phyloP scores from a whole-genome alignment of 2,113 vertebrate species.

The Trogon melanurus region DNA sequence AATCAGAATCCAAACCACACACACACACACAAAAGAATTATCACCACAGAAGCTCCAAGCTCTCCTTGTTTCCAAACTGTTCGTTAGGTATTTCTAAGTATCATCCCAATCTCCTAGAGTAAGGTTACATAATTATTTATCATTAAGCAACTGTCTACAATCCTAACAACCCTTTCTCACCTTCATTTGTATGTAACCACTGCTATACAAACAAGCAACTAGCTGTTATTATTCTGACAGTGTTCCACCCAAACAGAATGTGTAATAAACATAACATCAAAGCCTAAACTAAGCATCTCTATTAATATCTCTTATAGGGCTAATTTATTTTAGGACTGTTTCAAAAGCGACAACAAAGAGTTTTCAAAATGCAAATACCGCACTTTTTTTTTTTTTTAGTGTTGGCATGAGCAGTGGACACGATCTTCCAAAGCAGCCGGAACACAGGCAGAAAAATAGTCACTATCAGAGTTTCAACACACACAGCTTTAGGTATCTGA shows the following conservation, averaged over 20 bases:
- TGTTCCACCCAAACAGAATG: neutral
- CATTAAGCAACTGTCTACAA: neutral
- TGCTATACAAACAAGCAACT: neutral
- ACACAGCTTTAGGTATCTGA: neutral
- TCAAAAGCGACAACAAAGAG: neutral
- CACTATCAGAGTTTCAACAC: neutral
- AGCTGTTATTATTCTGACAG: neutral
- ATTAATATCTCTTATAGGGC: neutral
- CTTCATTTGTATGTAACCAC: neutral
- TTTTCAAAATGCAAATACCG: neutral
- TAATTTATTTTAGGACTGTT: neutral
- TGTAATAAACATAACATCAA: neutral
- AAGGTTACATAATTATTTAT: neutral
- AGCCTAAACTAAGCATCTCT: neutral
- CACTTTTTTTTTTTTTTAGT: neutral
- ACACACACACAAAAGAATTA: neutral
- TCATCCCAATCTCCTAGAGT: neutral
- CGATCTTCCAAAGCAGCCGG: neutral
- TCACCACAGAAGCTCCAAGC: neutral
- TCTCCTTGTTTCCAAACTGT: neutral
- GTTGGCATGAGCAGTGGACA: neutral
- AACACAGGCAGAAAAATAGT: neutral
- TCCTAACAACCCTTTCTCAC: neutral
- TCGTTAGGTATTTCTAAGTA: neutral
- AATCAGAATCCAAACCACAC: neutral